Base-by-base conservation (phyloP, 2,797 vertebrate genomes). In the Hyperoplus lanceolatus region DNA sequence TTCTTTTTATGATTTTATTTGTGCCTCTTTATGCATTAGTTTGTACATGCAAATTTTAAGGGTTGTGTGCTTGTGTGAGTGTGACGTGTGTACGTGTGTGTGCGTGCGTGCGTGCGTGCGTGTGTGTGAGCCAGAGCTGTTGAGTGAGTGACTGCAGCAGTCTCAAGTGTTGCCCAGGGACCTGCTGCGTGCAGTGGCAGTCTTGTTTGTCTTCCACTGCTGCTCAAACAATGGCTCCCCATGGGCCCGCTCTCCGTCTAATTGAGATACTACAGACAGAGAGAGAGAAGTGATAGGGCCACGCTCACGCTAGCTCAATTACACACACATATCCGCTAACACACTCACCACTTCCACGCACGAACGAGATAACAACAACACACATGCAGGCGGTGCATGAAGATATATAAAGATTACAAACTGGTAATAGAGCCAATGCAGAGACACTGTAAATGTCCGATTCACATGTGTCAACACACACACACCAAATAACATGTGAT, bases 151-250 rank as follows among this genome's bases (percentile, higher is more conserved):
- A 86, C 87, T 88, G 88, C 87, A 55, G 80, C 75, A 14, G 79
- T 89, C 86, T 90, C 78, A 64, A 90, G 89, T 86, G 90, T 90
- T 91, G 89, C 90, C 85, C 80, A 78, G 92, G 93, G 92, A 93
- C 87, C 75, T 86, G 39, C 64, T 85, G 82, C 39, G 63, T 87
- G 87, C 6, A 38, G 87, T 85, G 80, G 81, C 85, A 69, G 86
- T 80, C 90, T 92, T 93, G 91, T 93, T 94, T 95, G 91, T 94
- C 93, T 94, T 90, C 87, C 79, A 85, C 83, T 58, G 89, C 91
- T 87, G 89, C 92, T 93, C 91, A 93, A 94, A 94, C 91, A 92
- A 92, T 88, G 92, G 78, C 85, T 92, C 92, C 93, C 93, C 81
- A 59, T 16, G 84, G 92, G 79, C 83, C 75, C 61, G 50, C 89